Conservation (phyloP, 2,888 invertebrate genomes). For the Cheilosia grossa region DNA sequence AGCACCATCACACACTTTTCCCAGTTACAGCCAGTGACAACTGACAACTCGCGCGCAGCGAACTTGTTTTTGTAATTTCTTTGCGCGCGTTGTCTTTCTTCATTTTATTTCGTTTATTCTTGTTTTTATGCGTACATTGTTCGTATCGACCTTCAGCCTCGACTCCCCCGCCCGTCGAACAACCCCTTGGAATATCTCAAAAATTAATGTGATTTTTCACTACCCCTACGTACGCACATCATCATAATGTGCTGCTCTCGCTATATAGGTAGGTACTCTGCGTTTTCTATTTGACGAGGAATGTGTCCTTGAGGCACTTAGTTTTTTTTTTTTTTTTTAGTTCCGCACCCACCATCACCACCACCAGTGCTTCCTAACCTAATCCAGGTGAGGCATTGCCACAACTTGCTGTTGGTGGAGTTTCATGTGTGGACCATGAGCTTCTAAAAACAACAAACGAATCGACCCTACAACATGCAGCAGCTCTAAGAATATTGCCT, state of each 20-base stretch:
- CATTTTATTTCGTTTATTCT: slow-evolving; percentile 70
- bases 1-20: slow-evolving; percentile 73
- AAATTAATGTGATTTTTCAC: slow-evolving; percentile 73
- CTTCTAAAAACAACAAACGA: slow-evolving; percentile 53
- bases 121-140: slow-evolving; percentile 73
- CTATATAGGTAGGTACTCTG: neutral
- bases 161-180: slow-evolving; percentile 22
- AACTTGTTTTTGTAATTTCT: slow-evolving; percentile 69
- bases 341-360: slow-evolving; percentile 33
- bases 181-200: slow-evolving; percentile 71
- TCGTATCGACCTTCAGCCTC: slow-evolving; percentile 39
- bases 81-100: slow-evolving; percentile 57
- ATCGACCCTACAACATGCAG: slow-evolving; percentile 14
- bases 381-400: slow-evolving; percentile 43
- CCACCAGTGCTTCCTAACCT: slow-evolving; percentile 28
- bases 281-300: slow-evolving; percentile 5
- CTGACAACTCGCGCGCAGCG: slow-evolving; percentile 43
- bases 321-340: slow-evolving; percentile 40
- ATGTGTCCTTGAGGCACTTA: slow-evolving; percentile 56
- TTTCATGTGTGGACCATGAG: slow-evolving; percentile 11
- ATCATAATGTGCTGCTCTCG: slow-evolving; percentile 61
- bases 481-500: slow-evolving; percentile 59
- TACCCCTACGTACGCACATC: slow-evolving; percentile 71
- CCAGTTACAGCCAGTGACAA: slow-evolving; percentile 9
- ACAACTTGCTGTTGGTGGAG: slow-evolving; percentile 17